Base-by-base conservation (phyloP, 2,888 invertebrate species). In the Galeopsomyia nigrocyanea region DNA sequence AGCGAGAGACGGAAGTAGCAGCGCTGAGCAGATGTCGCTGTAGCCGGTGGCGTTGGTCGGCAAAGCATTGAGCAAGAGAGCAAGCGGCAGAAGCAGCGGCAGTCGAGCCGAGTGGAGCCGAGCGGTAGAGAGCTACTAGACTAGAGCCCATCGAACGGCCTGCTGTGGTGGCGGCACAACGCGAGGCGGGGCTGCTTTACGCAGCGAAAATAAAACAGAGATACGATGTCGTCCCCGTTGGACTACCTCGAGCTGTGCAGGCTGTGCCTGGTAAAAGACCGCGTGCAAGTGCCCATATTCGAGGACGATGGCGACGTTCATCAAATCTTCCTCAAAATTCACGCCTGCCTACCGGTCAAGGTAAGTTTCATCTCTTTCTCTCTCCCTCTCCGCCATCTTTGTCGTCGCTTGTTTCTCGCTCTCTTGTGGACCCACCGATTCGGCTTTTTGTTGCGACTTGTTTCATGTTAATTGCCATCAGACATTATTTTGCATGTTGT, bases 281-380 rank as follows among this genome's bases (percentile, higher is more conserved):
- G 89, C 85, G 92, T 92, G 62, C 91, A 90, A 82, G 90, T 92
- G 82, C 88, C 90, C 80, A 92, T 93, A 85, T 93, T 92, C 83
- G 92, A 91, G 78, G 91, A 91, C 78, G 90, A 90, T 81, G 91
- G 90, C 81, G 91, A 92, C 77, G 86, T 87, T 75, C 85, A 88
- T 79, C 88, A 89, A 81, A 88, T 92, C 79, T 91, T 90, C 82
- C 85, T 90, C 77, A 93, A 93, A 89, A 92, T 93, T 87, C 90
- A 91, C 75, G 88, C 92, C 79, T 92, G 92, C 86, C 89, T 93
- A 84, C 92, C 92, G 85, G 90, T 93, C 84, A 92, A 92, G 92
- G 93, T 93, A 90, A 86, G 86, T 79, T 22, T 58, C 9, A 16
- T 57, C 22, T 21, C 22, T 26, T 21, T 63, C n/a, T 13, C 16